phyloP scores from a whole-genome alignment of 2,113 vertebrate genomes.

The Daphoenositta chrysoptera region DNA sequence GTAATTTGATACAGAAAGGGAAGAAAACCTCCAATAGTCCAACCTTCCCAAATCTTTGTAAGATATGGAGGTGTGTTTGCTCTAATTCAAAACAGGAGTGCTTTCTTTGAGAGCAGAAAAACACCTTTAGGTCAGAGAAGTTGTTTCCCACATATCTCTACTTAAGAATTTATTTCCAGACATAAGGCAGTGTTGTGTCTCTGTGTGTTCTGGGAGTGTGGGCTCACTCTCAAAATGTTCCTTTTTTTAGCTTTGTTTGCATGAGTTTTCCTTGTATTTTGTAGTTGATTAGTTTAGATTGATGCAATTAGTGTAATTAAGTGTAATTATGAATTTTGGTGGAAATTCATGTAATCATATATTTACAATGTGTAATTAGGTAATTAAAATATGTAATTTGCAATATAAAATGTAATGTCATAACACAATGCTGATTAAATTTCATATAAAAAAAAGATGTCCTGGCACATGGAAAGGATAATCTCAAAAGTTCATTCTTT shows the following conservation, averaged over 20 bases:
- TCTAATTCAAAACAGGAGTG: background rate
- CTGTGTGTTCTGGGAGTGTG: background rate
- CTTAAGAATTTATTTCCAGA: background rate
- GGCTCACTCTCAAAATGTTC: background rate
- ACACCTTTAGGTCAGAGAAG: background rate
- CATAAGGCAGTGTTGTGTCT: background rate
- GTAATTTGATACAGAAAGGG: background rate
- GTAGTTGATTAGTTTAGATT: conserved; percentile 59
- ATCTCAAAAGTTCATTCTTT: conserved; percentile 18
- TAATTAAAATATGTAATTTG: conserved; percentile 70
- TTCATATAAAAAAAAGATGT: conserved; percentile 19
- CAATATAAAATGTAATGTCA: conserved; percentile 45
- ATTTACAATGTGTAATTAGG: conserved; percentile 72
- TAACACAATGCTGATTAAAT: conserved; percentile 50
- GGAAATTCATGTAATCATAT: conserved; percentile 63
- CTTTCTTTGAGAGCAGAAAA: background rate
- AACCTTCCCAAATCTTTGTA: background rate
- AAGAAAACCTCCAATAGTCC: background rate
- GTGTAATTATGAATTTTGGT: conserved; percentile 70
- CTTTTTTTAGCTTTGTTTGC: conserved; percentile 43
- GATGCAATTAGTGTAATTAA: conserved; percentile 72
- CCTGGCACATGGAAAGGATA: background rate
- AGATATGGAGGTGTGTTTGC: background rate
- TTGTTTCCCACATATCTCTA: background rate
- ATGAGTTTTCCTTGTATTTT: conserved; percentile 51